Conservation (phyloP, 2,113 vertebrate species). For the Neotragus pygmaeus region DNA sequence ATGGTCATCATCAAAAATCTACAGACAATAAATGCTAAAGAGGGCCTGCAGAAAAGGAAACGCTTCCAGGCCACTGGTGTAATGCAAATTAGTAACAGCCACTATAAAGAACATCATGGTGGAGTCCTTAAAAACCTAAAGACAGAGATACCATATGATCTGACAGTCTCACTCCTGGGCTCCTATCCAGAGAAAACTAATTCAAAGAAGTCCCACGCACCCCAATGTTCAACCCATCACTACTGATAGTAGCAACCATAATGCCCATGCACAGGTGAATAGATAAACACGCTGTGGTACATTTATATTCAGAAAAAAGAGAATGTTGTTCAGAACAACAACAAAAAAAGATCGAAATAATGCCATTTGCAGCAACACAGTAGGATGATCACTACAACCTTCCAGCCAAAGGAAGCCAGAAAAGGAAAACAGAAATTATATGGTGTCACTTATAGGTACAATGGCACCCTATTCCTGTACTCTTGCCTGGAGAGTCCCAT, state of each 20-base stretch:
- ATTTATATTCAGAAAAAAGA: background rate
- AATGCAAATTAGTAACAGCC: background rate
- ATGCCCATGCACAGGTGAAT: background rate
- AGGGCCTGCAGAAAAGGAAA: background rate
- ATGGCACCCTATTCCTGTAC: background rate
- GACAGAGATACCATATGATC: background rate
- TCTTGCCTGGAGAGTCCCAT: too few species aligned
- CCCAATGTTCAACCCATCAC: background rate
- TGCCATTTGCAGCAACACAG: background rate
- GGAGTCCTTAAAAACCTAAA: background rate
- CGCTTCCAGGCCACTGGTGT: background rate
- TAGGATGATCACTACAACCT: background rate
- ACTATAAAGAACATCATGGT: background rate
- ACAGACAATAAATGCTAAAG: background rate
- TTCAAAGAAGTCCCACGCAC: background rate
- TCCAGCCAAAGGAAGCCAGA: background rate
- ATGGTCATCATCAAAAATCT: background rate
- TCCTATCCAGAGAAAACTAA: background rate
- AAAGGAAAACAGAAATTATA: background rate
- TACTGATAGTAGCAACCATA: background rate
- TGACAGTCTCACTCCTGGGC: background rate
- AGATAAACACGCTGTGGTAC: background rate
- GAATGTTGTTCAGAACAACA: background rate
- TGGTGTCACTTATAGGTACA: background rate
- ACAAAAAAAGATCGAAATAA: background rate